Evolutionary conservation across 2,797 vertebrate species (phyloP), one percentile per base, ranked within the genome.

Genomic region (Rhabdomys pumilio): DNA sequence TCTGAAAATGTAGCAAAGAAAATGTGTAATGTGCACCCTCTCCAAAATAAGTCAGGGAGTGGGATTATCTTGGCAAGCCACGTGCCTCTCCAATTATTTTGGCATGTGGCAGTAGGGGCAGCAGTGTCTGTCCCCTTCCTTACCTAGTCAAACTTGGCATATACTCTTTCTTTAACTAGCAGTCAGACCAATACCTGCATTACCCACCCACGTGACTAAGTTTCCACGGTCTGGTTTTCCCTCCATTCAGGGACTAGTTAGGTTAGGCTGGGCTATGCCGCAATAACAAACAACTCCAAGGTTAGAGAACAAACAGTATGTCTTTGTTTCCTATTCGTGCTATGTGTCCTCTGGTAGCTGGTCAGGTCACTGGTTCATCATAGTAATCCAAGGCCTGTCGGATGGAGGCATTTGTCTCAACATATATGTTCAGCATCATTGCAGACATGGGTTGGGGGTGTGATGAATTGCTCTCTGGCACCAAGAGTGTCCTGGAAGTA

Each of bases 1-100:
- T 98, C 97, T 92, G 96, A 93, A 97, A 98, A 95, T 96, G 75
- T 82, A 90, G 93, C 44, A 96, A 94, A 96, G 96, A 82, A 97
- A 97, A 97, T 95, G 93, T 97, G 97, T 95, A 94, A 97, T 93
- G 91, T 93, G 96, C 90, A 90, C 83, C 73, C 53, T 96, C 93
- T 94, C 87, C 93, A 89, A 98, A 98, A 97, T 89, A 89, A 97
- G 29, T 90, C 55, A 97, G 95, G 91, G 97, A 96, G 87, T 89
- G 88, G 97, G 97, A 75, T 81, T 13, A 1, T 96, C 94, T 92
- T 89, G 44, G 96, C 95, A 96, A 89, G 81, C 24, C 96, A 93
- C 69, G 65, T 77, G 1, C 89, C 93, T 95, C 96, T 82, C 22
- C 15, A 63, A 87, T 86, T 61, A 15, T 93, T 92, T 91, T 14